These are phyloP conservation scores for Seriola dumerili DNA, from an alignment of 2,113 vertebrate genomes.

Conservation along the genomic window DNA sequence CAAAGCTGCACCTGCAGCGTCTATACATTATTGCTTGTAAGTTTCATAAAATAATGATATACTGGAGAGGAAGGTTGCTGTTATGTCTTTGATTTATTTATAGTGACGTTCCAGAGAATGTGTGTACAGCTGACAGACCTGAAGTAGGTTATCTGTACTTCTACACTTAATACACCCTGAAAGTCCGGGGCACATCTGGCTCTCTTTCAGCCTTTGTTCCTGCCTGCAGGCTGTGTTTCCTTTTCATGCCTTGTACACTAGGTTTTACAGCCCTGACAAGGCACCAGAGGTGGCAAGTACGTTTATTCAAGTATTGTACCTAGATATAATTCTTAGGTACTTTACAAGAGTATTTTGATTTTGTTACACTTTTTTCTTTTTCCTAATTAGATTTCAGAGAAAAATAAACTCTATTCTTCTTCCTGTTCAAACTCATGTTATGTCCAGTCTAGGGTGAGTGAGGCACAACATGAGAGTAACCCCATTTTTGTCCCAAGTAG, in stretches of 20 bases:
- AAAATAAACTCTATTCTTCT: neutral
- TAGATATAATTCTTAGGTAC: neutral
- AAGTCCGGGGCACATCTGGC: conserved; percentile 71
- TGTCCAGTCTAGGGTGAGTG: too few relatives aligned
- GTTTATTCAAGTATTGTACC: conserved; percentile 13
- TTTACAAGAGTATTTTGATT: neutral
- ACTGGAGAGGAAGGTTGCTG: conserved; percentile 10
- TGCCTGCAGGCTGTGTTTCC: conserved; percentile 64
- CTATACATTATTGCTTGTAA: conserved; percentile 14
- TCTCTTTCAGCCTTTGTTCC: conserved; percentile 54
- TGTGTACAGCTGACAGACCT: conserved; percentile 71
- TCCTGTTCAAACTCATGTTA: too few relatives aligned
- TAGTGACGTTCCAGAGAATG: conserved; percentile 53
- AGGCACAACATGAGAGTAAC: too few relatives aligned
- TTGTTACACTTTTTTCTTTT: neutral
- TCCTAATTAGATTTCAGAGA: neutral
- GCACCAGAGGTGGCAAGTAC: conserved; percentile 43
- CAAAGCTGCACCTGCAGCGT: neutral
- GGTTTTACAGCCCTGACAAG: conserved; percentile 57
- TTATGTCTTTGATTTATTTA: conserved; percentile 64
- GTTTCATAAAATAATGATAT: conserved; percentile 60
- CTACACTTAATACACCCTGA: conserved; percentile 65
- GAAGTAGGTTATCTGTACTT: conserved; percentile 73
- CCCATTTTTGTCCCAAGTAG: too few relatives aligned
- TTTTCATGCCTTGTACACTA: conserved; percentile 47